phyloP scores from a whole-genome alignment of 2,797 vertebrate genomes.

The Falco cherrug region DNA sequence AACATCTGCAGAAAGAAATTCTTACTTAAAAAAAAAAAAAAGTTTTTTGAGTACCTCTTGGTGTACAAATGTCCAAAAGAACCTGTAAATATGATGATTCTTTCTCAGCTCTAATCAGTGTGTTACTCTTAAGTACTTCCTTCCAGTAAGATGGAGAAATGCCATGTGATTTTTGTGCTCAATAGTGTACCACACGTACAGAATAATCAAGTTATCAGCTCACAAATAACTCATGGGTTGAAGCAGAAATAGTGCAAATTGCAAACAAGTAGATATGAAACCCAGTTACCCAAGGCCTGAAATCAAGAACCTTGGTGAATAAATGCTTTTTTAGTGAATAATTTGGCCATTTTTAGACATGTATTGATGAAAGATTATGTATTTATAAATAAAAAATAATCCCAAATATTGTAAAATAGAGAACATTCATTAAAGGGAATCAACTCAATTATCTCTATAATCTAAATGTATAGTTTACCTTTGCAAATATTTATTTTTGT shows the following conservation, averaged over 20 bases:
- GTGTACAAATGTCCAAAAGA: not conserved
- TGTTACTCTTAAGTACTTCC: not conserved
- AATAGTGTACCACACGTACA: not conserved
- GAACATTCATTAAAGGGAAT: slow-evolving; percentile 73
- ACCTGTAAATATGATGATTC: not conserved
- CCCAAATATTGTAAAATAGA: slow-evolving; percentile 62
- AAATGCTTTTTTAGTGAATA: slow-evolving; percentile 17
- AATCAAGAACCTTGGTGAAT: not conserved
- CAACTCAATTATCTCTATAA: slow-evolving; percentile 72
- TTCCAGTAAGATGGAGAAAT: not conserved
- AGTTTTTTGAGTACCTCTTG: not conserved
- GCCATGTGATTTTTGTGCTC: not conserved
- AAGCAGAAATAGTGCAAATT: not conserved
- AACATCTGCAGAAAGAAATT: not conserved
- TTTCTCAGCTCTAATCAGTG: not conserved
- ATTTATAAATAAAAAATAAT: slow-evolving; percentile 77
- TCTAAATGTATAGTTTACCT: slow-evolving; percentile 75
- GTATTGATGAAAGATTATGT: slow-evolving; percentile 71
- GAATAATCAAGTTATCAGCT: slow-evolving; percentile 6
- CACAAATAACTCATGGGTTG: not conserved
- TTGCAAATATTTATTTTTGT: slow-evolving; percentile 77
- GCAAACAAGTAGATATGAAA: not conserved
- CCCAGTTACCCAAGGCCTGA: not conserved
- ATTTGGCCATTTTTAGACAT: slow-evolving; percentile 36
- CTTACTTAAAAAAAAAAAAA: not conserved